Conservation (phyloP, 2,113 vertebrate species). For the Suncus etruscus region DNA sequence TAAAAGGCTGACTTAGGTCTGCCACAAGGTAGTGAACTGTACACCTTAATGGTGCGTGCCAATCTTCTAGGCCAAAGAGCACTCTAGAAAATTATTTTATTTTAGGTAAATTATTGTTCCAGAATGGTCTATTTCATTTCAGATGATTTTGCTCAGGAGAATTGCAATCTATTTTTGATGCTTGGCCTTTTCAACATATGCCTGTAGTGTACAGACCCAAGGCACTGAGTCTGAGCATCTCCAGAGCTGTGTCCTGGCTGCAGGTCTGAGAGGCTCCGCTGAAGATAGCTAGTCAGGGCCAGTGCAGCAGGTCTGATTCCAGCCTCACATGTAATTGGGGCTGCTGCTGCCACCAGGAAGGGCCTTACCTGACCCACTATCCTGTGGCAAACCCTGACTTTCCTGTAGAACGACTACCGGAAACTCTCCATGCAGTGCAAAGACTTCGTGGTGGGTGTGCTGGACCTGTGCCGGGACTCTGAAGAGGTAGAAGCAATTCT, state of each 20-base stretch:
- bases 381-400: not conserved
- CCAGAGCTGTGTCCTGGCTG: not conserved
- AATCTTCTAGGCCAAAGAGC: too few species aligned
- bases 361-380: not conserved
- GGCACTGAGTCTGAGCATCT: not conserved
- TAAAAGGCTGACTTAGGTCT: too few species aligned
- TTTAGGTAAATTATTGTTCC: not conserved
- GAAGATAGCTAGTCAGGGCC: not conserved
- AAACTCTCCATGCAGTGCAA: constrained; percentile 96
- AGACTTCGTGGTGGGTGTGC: constrained; percentile 94
- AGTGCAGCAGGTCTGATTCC: not conserved
- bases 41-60: too few species aligned
- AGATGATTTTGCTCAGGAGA: too few species aligned
- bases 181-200: too few species aligned
- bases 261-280: too few species aligned
- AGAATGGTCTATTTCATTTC: too few species aligned
- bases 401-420: constrained; percentile 93
- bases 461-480: constrained; percentile 93
- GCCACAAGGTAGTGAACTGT: too few species aligned
- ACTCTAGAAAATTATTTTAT: not conserved
- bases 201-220: too few species aligned
- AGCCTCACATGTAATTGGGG: too few species aligned
- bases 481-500: constrained; percentile 95
- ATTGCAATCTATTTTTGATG: too few species aligned
- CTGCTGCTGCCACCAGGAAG: not conserved